Base-by-base conservation (phyloP, 2,888 invertebrate species). In the Dilophus febrilis region DNA sequence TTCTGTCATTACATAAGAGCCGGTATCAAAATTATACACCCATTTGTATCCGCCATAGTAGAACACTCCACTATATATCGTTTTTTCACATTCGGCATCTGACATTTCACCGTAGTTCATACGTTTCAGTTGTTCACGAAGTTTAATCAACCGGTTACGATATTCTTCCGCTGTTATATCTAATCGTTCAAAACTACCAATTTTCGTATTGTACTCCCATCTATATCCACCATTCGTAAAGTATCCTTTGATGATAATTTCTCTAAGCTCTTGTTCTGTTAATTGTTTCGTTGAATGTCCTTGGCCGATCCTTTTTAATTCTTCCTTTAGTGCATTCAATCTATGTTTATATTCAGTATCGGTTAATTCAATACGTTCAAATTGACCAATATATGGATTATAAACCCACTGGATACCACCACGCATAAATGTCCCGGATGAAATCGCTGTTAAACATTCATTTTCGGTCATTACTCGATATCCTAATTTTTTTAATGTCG, bases 331-430 rank as follows among this genome's bases (percentile, higher is more conserved):
- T 18, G 17, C 29, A 28, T 35, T 13, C 7, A 40, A 13, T 10
- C 40, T 16, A 6, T 29, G 22, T 18, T 22, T 29, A 30, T 34
- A 39, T 12, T 39, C 39, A 13, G 12, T 28, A 13, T 35, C 30
- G 12, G 19, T 12, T 11, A 40, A 22, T 35, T 28, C 14, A 16
- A 35, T 29, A 3, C 31, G 29, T 16, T 40, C 30, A 22, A 35
- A 40, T 30, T 29, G 16, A 29, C 40, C 40, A 17, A 27, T 18
- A 7, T 26, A 3, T 13, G 35, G 35, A 22, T 40, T 35, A 22
- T 35, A 40, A 2, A 29, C 28, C 40, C 40, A 40, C 22, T 40
- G 19, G 16, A 27, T 35, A 10, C 35, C 40, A 40, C 40, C 40
- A 16, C 40, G 40, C 19, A 17, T 27, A 30, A 40, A 40, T 30